These are phyloP conservation scores for Thecocarcelia acutangulata DNA, from an alignment of 2,888 invertebrate genomes.

Conservation along the genomic window DNA sequence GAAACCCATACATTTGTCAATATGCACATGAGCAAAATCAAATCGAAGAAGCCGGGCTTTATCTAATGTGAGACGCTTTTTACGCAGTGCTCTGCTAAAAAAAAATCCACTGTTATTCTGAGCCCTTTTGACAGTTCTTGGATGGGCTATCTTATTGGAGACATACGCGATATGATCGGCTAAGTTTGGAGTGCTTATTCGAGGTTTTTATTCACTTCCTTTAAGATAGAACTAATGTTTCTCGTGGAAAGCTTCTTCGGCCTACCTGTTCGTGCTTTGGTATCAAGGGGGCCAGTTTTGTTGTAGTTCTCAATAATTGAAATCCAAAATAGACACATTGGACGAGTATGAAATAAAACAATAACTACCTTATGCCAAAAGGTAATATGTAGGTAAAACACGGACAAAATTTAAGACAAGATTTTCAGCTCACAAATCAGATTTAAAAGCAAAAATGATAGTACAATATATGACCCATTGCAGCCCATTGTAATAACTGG, in stretches of 20 bases:
- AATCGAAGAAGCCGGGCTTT: constrained; percentile 50
- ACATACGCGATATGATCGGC: constrained; percentile 25
- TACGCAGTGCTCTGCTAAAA: constrained; percentile 8
- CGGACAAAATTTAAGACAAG: too few species aligned
- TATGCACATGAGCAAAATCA: constrained; percentile 62
- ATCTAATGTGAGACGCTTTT: not conserved
- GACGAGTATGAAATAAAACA: too few species aligned
- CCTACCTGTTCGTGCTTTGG: constrained; percentile 42
- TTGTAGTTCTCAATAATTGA: too few species aligned
- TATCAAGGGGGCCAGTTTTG: constrained; percentile 24
- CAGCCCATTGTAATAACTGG: too few species aligned
- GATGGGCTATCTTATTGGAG: constrained; percentile 11
- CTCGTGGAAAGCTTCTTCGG: constrained; percentile 40
- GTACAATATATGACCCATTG: too few species aligned
- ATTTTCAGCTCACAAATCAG: too few species aligned
- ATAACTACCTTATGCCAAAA: too few species aligned
- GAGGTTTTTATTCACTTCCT: constrained; percentile 5
- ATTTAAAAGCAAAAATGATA: too few species aligned
- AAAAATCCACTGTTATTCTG: constrained; percentile 17
- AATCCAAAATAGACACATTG: too few species aligned
- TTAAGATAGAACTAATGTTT: not conserved
- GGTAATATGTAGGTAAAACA: too few species aligned
- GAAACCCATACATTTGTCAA: constrained; percentile 60
- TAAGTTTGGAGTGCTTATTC: constrained; percentile 12
- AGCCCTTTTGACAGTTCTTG: constrained; percentile 30